Evolutionary conservation across 2,797 vertebrate genomes (phyloP), one percentile per base, ranked within the genome.

Genomic region (Muscicapa striata): DNA sequence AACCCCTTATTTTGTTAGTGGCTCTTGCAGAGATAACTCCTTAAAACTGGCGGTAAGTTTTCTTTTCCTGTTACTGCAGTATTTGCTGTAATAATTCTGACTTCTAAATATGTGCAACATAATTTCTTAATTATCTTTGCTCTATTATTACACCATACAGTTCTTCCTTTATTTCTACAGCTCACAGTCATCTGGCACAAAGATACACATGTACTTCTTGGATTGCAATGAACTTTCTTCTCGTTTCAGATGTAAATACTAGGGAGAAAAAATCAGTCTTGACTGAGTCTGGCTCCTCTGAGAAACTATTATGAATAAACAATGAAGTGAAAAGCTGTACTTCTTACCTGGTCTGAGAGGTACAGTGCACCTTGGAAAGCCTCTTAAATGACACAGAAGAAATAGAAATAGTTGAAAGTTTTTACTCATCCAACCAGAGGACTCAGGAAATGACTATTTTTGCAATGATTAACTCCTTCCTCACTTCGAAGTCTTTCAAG

Each of bases 371-470:
- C 89, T 91, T 96, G 94, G 94, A 88, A 94, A 95, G 77, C 55
- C 67, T 88, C 89, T 67, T 90, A 89, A 88, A 88, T 94, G 87
- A 58, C 77, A 94, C 62, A 76, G 87, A 40, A 94, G 76, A 81
- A 91, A 90, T 79, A 92, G 82, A 95, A 96, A 92, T 91, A 91
- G 87, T 55, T 92, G 85, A 88, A 94, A 91, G 91, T 83, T 91
- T 75, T 58, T 69, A 81, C n/a, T 89, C 94, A 79, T 92, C 92
- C 85, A 92, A 90, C 79, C 92, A 94, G 77, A 89, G 62, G 49
- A 69, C 88, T 96, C 96, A 97, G 96, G 96, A 97, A 96, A 94
- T 95, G 95, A 96, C 95, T 90, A 83, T 92, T 94, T 52, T 92
- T 92, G 83, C 41, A 96, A 84, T 1, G 0, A 84, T 95, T 97